These are phyloP conservation scores for Lepidurus couesii DNA, from an alignment of 1,140 invertebrate genomes.

Conservation along the genomic window DNA sequence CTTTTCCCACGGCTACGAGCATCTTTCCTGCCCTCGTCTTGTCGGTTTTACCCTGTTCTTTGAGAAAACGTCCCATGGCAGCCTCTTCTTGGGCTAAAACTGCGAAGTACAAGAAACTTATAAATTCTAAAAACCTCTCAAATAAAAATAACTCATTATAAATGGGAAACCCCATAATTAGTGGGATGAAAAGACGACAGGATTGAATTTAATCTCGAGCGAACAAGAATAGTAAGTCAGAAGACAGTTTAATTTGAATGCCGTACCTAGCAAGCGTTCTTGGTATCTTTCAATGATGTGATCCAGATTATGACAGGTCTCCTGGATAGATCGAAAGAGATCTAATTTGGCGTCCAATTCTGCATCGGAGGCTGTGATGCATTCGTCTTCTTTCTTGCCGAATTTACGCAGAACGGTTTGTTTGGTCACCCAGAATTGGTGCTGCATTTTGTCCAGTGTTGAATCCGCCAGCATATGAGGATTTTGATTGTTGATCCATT, in stretches of 20 bases:
- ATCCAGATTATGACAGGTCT: constrained; percentile 81
- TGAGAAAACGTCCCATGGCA: constrained; percentile 87
- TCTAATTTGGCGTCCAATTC: constrained; percentile 96
- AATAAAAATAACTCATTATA: too few relatives aligned
- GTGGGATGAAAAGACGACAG: not conserved
- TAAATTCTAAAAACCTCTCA: not conserved
- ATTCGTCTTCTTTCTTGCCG: constrained; percentile 96
- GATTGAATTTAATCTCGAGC: not conserved
- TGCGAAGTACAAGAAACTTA: constrained; percentile 41
- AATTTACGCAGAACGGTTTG: constrained; percentile 89
- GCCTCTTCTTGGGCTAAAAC: constrained; percentile 92
- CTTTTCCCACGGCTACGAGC: constrained; percentile 89
- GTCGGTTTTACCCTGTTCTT: constrained; percentile 85
- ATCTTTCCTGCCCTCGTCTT: constrained; percentile 83
- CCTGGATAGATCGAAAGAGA: constrained; percentile 89
- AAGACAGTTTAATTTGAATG: not conserved
- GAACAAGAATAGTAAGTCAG: not conserved
- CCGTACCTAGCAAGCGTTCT: constrained; percentile 78
- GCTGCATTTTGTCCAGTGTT: constrained; percentile 74
- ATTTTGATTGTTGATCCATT: not conserved
- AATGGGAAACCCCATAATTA: too few relatives aligned
- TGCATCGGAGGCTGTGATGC: constrained; percentile 90
- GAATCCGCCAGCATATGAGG: constrained; percentile 22
- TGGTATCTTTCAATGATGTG: constrained; percentile 90
- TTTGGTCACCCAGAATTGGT: constrained; percentile 98